A percentile compares a stretch with the other conserved stretches of the same genome.
phyloP scores from a whole-genome alignment of 2,888 invertebrate species.

The Taenaris catops region DNA sequence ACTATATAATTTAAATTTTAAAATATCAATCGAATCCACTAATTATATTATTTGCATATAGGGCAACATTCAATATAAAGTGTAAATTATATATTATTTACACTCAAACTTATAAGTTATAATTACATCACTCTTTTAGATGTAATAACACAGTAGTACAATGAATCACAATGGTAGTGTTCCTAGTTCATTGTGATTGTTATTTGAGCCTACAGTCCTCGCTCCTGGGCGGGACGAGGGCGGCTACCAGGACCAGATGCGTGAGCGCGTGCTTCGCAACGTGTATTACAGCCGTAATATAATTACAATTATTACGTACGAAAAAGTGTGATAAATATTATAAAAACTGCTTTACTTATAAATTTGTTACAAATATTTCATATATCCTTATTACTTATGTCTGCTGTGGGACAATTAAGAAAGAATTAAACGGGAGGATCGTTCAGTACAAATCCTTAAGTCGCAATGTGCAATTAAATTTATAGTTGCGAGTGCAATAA shows the following conservation, averaged over 20 bases:
- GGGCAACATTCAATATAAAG: too few species aligned
- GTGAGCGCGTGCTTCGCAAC: constrained; percentile 37
- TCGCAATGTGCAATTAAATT: too few species aligned
- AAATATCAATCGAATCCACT: too few species aligned
- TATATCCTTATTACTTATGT: too few species aligned
- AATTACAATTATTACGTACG: constrained; percentile 14
- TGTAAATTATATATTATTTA: constrained; percentile 4
- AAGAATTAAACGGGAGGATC: too few species aligned
- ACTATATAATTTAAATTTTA: too few species aligned
- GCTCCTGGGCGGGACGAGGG: constrained; percentile 50
- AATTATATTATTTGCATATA: too few species aligned
- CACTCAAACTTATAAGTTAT: constrained; percentile 7
- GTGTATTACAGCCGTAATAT: constrained; percentile 9
- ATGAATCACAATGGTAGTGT: constrained; percentile 21
- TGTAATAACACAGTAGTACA: constrained; percentile 32
- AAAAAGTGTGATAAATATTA: not conserved
- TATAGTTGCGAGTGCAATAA: too few species aligned
- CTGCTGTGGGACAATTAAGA: too few species aligned
- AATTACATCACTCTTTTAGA: constrained; percentile 19
- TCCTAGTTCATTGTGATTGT: constrained; percentile 28
- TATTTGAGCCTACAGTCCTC: constrained; percentile 40
- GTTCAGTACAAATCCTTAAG: too few species aligned
- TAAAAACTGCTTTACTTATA: too few species aligned
- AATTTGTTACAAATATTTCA: too few species aligned
- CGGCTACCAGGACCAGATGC: constrained; percentile 44